Evolutionary conservation across 1,140 invertebrate genomes (phyloP).

Genomic region (Bombus superbus): DNA sequence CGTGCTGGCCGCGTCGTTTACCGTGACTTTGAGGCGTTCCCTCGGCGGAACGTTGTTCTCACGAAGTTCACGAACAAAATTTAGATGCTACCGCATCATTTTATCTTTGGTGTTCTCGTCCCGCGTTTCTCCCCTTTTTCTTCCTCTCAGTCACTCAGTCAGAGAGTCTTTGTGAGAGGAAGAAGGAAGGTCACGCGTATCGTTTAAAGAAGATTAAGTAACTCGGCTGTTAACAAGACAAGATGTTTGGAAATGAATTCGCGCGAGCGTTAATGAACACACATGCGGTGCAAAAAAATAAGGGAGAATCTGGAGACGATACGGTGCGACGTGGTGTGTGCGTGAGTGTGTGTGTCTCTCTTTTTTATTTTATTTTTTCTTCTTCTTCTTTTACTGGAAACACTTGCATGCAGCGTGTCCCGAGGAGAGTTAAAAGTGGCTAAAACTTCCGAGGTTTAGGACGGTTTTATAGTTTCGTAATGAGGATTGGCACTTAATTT

Average conservation of each 20-base stretch:
- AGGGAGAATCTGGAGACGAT: slow-evolving; percentile 42
- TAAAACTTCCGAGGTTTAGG: slow-evolving; percentile 41
- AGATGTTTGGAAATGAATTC: slow-evolving; percentile 51
- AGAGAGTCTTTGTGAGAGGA: slow-evolving; percentile 5
- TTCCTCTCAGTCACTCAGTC: neutral
- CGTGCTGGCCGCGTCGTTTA: slow-evolving; percentile 9
- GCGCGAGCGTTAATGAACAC: slow-evolving; percentile 48
- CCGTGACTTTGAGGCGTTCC: slow-evolving; percentile 6
- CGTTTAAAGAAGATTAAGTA: slow-evolving; percentile 51
- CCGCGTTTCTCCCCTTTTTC: neutral
- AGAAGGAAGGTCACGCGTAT: slow-evolving; percentile 52
- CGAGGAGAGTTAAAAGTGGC: slow-evolving; percentile 35
- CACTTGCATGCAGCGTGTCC: slow-evolving; percentile 28
- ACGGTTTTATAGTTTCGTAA: slow-evolving; percentile 10
- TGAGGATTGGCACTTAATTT: neutral
- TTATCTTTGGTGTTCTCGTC: slow-evolving; percentile 11
- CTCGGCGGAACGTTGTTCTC: neutral
- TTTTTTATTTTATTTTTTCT: slow-evolving; percentile 4
- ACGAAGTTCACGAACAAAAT: slow-evolving; percentile 8
- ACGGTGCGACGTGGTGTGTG: slow-evolving; percentile 9
- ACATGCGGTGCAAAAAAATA: slow-evolving; percentile 52
- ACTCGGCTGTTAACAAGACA: slow-evolving; percentile 42
- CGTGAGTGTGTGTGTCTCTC: neutral
- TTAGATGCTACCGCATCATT: slow-evolving; percentile 13
- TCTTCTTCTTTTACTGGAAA: slow-evolving; percentile 37